Conservation (phyloP, 2,888 invertebrate species). For the Pammene aurita region DNA sequence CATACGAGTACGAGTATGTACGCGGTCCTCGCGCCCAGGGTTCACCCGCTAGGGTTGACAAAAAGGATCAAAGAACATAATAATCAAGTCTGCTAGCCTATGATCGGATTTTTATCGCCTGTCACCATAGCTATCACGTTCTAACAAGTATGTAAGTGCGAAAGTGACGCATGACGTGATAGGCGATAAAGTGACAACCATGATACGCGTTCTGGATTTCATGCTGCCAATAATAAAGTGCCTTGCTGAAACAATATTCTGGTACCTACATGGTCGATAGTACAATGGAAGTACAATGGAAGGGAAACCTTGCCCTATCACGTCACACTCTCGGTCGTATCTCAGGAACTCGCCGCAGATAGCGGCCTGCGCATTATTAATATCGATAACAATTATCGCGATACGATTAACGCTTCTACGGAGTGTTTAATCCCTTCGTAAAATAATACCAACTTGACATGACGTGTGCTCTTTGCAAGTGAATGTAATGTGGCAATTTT, state of each 20-base stretch:
- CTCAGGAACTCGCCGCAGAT: slow-evolving; percentile 32
- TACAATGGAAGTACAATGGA: neutral
- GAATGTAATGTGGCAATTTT: slow-evolving; percentile 42
- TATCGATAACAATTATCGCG: slow-evolving; percentile 75
- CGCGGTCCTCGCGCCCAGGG: too few relatives aligned
- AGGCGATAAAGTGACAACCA: too few relatives aligned
- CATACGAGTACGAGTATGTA: too few relatives aligned
- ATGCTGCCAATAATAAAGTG: too few relatives aligned
- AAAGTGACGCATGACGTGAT: too few relatives aligned
- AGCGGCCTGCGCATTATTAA: slow-evolving; percentile 51
- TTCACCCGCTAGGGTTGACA: too few relatives aligned
- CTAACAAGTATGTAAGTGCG: too few relatives aligned
- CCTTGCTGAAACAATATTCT: neutral
- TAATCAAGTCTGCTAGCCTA: too few relatives aligned
- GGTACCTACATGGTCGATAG: neutral
- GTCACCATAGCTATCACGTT: too few relatives aligned
- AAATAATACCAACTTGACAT: slow-evolving; percentile 55
- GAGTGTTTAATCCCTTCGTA: slow-evolving; percentile 59
- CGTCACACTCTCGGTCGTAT: slow-evolving; percentile 14
- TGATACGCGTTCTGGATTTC: too few relatives aligned
- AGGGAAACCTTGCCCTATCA: slow-evolving; percentile 12
- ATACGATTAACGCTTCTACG: slow-evolving; percentile 64
- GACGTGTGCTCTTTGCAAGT: slow-evolving; percentile 53
- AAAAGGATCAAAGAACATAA: too few relatives aligned
- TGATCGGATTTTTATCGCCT: too few relatives aligned